These are phyloP conservation scores for Rhingia rostrata DNA, from an alignment of 2,888 invertebrate genomes.

Conservation along the genomic window DNA sequence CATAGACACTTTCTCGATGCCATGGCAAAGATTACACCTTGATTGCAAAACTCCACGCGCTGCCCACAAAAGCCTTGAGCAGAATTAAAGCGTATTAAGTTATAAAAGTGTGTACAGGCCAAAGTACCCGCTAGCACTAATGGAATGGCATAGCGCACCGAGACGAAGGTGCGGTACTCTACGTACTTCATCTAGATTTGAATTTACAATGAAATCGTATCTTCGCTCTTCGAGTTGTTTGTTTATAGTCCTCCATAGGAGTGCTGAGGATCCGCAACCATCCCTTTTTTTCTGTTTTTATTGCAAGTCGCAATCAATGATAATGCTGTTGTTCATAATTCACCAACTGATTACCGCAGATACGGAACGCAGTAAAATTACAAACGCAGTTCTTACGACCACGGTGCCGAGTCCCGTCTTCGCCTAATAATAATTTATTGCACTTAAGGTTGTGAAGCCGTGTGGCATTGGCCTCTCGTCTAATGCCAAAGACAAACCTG, in stretches of 20 bases:
- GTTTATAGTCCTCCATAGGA: constrained; percentile 43
- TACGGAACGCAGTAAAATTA: constrained; percentile 19
- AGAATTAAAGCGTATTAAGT: constrained; percentile 54
- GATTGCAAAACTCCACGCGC: constrained; percentile 42
- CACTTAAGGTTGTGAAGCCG: constrained; percentile 7
- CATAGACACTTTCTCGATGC: constrained; percentile 25
- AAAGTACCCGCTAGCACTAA: constrained; percentile 1
- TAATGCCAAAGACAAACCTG: neutral
- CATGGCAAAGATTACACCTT: constrained; percentile 49
- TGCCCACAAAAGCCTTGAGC: constrained; percentile 51
- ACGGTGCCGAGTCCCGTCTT: neutral
- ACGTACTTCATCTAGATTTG: constrained; percentile 63
- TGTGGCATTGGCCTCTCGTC: constrained; percentile 12
- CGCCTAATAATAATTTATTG: constrained; percentile 40
- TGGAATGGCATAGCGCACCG: constrained; percentile 11
- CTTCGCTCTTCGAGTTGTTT: constrained; percentile 25
- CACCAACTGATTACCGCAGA: constrained; percentile 61
- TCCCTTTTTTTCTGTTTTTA: constrained; percentile 11
- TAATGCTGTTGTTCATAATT: constrained; percentile 55
- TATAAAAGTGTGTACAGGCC: constrained; percentile 37
- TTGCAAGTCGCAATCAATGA: constrained; percentile 35
- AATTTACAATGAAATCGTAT: constrained; percentile 62
- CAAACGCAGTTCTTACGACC: neutral
- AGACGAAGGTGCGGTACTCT: constrained; percentile 55
- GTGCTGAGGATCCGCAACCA: constrained; percentile 25